Percentiles rank a stretch among this genome's conserved stretches.
Evolutionary conservation across 1,140 invertebrate genomes (phyloP).

Genomic region (Drosophila tropicalis): DNA sequence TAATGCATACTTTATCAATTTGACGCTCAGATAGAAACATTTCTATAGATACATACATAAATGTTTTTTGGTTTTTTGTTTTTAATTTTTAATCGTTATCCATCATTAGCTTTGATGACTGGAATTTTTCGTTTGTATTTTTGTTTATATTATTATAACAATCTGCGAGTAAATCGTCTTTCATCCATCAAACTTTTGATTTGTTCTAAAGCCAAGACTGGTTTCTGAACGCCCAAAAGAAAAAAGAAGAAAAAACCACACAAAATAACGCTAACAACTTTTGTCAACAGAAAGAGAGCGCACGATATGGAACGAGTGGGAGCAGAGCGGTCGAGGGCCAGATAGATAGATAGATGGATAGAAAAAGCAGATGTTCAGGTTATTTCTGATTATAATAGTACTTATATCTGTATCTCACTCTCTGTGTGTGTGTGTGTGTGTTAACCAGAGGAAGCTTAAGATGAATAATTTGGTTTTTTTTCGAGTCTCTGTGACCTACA

Average conservation of each 20-base stretch:
- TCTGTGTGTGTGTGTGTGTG: slow-evolving; percentile 29
- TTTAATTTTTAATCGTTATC: background rate
- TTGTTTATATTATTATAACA: background rate
- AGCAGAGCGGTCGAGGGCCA: background rate
- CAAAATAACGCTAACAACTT: slow-evolving; percentile 54
- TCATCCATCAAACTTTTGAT: slow-evolving; percentile 21
- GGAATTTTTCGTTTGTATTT: slow-evolving; percentile 1
- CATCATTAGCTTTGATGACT: slow-evolving; percentile 17
- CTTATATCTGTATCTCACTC: background rate
- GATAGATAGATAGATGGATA: slow-evolving; percentile 18
- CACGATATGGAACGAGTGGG: background rate
- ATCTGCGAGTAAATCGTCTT: slow-evolving; percentile 5
- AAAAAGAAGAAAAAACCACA: background rate
- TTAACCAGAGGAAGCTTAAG: slow-evolving; percentile 27
- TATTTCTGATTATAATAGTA: slow-evolving; percentile 19
- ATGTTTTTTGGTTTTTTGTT: background rate
- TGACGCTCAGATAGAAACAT: background rate
- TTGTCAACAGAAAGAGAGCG: slow-evolving; percentile 51
- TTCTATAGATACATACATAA: background rate
- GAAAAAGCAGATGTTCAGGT: slow-evolving; percentile 15
- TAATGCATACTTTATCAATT: too few species aligned
- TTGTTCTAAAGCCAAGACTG: slow-evolving; percentile 40
- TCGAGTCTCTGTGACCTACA: slow-evolving; percentile 58
- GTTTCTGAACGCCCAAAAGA: slow-evolving; percentile 19
- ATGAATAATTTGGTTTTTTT: slow-evolving; percentile 20